phyloP scores from a whole-genome alignment of 2,888 invertebrate genomes.

The Eumacrocentrus americanus region DNA sequence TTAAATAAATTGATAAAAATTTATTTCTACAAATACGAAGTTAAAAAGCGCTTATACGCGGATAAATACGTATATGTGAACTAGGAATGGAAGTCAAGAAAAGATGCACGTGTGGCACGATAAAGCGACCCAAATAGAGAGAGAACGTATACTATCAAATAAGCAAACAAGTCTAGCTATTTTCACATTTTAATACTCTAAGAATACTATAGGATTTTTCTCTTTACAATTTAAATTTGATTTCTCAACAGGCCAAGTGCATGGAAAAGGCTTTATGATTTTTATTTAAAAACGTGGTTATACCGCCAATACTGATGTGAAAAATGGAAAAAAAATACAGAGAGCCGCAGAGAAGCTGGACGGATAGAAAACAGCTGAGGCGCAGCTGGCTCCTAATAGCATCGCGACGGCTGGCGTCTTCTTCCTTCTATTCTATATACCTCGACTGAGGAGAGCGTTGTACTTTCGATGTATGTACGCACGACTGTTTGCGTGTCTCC shows the following conservation, averaged over 20 bases:
- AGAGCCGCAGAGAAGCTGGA: conserved; percentile 13
- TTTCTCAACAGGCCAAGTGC: too few species aligned
- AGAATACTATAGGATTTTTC: not conserved
- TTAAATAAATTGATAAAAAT: not conserved
- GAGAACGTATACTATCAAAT: not conserved
- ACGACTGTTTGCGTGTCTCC: conserved; percentile 18
- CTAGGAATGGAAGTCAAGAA: too few species aligned
- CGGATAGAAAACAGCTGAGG: conserved; percentile 55
- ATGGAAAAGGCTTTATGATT: too few species aligned
- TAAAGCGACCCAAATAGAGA: not conserved
- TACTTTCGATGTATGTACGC: conserved; percentile 23
- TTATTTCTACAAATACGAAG: too few species aligned
- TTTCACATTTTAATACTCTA: not conserved
- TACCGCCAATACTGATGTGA: not conserved
- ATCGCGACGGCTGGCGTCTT: conserved; percentile 49
- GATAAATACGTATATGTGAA: too few species aligned
- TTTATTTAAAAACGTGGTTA: conserved; percentile 15
- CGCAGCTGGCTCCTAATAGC: conserved; percentile 54
- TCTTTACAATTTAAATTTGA: too few species aligned
- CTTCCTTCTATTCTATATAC: conserved; percentile 29
- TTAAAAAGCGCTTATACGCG: too few species aligned
- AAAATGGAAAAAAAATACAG: not conserved
- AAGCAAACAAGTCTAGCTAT: not conserved
- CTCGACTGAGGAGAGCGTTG: conserved; percentile 19
- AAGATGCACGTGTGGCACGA: too few species aligned